Evolutionary conservation across 2,888 invertebrate genomes (phyloP).

Genomic region (Notocelia uddmanniana): DNA sequence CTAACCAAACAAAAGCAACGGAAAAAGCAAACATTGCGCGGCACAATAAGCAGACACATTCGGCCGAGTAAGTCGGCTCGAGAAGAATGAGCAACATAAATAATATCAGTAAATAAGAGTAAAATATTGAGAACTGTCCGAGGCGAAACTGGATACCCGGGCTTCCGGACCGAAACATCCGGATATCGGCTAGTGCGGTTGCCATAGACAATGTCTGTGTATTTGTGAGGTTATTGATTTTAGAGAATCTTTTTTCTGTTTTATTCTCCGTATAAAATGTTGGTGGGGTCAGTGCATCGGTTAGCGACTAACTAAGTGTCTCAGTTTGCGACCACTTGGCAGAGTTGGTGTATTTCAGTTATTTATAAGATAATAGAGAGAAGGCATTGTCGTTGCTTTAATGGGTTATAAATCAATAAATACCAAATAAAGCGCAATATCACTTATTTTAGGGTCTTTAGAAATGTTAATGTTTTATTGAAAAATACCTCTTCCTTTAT

Average conservation of each 20-base stretch:
- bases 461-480: no score
- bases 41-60: constrained; percentile 58
- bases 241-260: not conserved
- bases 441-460: no score
- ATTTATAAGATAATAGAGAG: no score
- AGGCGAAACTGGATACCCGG: constrained; percentile 82
- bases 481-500: no score
- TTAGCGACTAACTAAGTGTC: no score
- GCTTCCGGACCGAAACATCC: constrained; percentile 84
- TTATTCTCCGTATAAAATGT: no score
- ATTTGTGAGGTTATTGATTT: constrained; percentile 15
- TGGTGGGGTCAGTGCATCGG: no score
- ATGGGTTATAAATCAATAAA: no score
- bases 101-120: constrained; percentile 85
- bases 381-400: no score
- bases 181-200: constrained; percentile 74
- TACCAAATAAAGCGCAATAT: no score
- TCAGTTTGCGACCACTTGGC: no score
- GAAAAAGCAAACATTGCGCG: constrained; percentile 50
- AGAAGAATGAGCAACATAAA: constrained; percentile 81
- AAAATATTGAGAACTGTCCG: constrained; percentile 85
- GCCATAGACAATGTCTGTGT: constrained; percentile 60
- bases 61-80: constrained; percentile 66
- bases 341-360: no score
- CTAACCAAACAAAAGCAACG: constrained; percentile 36